Evolutionary conservation across 2,797 vertebrate genomes (phyloP), one percentile per base, ranked within the genome.

Genomic region (Pseudotriccus pelzelni): DNA sequence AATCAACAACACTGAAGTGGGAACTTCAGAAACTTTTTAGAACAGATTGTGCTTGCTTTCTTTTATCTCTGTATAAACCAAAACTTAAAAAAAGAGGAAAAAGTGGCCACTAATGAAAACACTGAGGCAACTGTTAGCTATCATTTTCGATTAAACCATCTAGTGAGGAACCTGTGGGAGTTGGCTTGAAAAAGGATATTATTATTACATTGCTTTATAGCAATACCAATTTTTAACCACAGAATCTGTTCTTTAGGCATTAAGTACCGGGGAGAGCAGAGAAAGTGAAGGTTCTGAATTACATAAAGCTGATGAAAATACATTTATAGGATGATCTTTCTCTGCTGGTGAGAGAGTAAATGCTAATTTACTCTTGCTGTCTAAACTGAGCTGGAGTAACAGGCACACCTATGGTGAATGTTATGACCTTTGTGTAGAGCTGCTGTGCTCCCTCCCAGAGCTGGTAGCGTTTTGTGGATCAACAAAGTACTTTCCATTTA

Each of bases 211-310:
- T 77, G 76, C 83, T 93, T 88, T 88, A 94, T 30, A 73, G 74
- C 83, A 93, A 86, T 94, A 94, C 49, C 80, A 47, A 4, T 94
- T 94, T 93, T 96, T 93, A 89, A 84, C 67, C 77, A 90, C 59
- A 53, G 64, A 94, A 82, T 92, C 63, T 94, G 47, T 84, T 94
- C 62, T 84, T 94, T 67, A 64, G 41, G 56, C 44, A 74, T 84
- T 77, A 82, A 93, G 44, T 88, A 78, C 46, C 9, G 30, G 27
- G 70, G 70, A 77, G 70, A 76, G 83, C 59, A 77, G 79, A 88
- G 89, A 44, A 92, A 90, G 81, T 47, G 43, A 93, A 87, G 63
- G 87, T 73, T 70, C 52, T 79, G 80, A 67, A 50, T 94, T 93
- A 91, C 76, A 81, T 84, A 88, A 93, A 82, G 36, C 70, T 88